phyloP scores from a whole-genome alignment of 2,888 invertebrate species.

The Athripsodes cinereus region DNA sequence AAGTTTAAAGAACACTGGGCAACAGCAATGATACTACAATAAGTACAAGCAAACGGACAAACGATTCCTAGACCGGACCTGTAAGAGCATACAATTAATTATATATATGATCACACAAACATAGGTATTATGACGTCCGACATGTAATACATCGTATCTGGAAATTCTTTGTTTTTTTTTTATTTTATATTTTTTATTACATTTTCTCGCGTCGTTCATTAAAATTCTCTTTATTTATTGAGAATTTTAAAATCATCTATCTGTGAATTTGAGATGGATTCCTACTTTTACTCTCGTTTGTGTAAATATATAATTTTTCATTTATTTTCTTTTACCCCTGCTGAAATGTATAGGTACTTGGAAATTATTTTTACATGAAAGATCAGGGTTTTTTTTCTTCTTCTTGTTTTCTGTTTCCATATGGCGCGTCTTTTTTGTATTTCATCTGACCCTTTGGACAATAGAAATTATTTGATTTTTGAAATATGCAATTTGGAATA shows the following conservation, averaged over 20 bases:
- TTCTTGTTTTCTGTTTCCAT: not conserved
- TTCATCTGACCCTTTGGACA: too few relatives aligned
- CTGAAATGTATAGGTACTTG: too few relatives aligned
- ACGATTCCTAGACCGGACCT: slow-evolving; percentile 5
- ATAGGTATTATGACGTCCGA: not conserved
- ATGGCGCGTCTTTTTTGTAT: not conserved
- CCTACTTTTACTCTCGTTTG: too few relatives aligned
- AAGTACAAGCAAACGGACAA: slow-evolving; percentile 15
- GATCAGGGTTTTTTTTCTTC: too few relatives aligned
- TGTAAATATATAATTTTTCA: not conserved
- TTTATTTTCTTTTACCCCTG: not conserved
- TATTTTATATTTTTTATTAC: too few relatives aligned
- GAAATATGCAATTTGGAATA: too few relatives aligned
- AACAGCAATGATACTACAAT: not conserved
- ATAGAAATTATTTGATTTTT: too few relatives aligned
- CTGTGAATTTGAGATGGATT: slow-evolving; percentile 20
- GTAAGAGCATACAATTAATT: not conserved
- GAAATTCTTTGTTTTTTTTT: slow-evolving; percentile 8
- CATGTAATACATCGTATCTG: not conserved
- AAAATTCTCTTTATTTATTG: slow-evolving; percentile 28
- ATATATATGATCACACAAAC: too few relatives aligned
- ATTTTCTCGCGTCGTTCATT: slow-evolving; percentile 26
- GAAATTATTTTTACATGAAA: too few relatives aligned
- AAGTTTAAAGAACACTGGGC: not conserved
- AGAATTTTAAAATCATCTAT: slow-evolving; percentile 26